Base-by-base conservation (phyloP, 2,888 invertebrate genomes). In the Heteromurus nitidus region DNA sequence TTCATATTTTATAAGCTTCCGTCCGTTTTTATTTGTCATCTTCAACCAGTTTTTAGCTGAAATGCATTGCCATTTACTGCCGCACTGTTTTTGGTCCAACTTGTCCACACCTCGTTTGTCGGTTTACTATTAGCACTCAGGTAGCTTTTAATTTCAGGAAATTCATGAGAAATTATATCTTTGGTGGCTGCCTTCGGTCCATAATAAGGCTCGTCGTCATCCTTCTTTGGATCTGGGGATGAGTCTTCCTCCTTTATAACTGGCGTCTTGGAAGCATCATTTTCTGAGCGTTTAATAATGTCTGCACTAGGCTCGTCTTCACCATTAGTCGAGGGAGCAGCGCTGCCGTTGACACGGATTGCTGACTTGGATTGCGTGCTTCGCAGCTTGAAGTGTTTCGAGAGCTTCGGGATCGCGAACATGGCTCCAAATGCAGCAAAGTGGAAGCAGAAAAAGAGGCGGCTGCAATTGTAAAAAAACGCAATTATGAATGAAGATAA, bases 381-480 rank as follows among this genome's bases (percentile, higher is more conserved):
- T n/a, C 18, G 30, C 3, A 3, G 9, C 24, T 55, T 72, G 9
- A 77, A 64, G 20, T 55, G 67, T 65, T 73, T 81, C 11, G 64
- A 50, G 16, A 76, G 47, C 68, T 74, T 77, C 7, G 90, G 91
- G 22, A 90, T 87, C 9, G 88, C 80, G 44, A 89, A 86, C 50
- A 90, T 88, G 31, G 89, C 88, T 31, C 88, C 85, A 1, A 89
- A 74, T 2, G 89, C 89, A 18, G 89, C 80, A 36, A 90, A 82
- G 86, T 90, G 90, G 62, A 90, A 87, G 86, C 88, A 88, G 88
- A 90, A 91, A 84, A 90, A 90, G 74, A 90, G 87, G 79, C 88
- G 88, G 85, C 90, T 90, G 88, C 24, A 88, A 88, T 74, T 73
- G 80, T 70, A 82, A 75, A 84, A 72, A 16, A 55, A 3, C 13